A percentile compares a stretch with the other conserved stretches of the same genome.
These are phyloP conservation scores for Mycteria americana DNA, from an alignment of 2,797 vertebrate species.

Conservation along the genomic window DNA sequence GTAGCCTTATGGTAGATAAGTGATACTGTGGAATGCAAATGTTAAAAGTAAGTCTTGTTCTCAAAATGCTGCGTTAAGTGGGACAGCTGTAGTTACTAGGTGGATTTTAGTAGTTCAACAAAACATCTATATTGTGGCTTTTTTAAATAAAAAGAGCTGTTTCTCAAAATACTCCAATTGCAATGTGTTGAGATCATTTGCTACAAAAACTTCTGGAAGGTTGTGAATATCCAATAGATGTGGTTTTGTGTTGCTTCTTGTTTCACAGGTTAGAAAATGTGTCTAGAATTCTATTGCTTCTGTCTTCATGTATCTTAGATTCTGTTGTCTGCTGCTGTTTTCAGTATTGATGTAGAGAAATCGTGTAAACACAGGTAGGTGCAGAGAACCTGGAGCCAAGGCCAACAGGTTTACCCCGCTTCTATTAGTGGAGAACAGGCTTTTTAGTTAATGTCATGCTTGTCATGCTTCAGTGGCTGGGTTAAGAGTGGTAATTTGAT, in stretches of 20 bases:
- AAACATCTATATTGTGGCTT: neutral
- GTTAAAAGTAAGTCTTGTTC: neutral
- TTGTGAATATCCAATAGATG: neutral
- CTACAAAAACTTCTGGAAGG: neutral
- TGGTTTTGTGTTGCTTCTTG: neutral
- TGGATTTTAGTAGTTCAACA: neutral
- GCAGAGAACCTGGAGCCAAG: neutral
- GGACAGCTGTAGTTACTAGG: neutral
- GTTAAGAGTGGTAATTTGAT: neutral
- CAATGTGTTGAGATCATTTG: neutral
- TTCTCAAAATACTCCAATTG: neutral
- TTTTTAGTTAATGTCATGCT: neutral
- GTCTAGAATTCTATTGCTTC: neutral
- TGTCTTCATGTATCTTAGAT: neutral
- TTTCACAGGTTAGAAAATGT: neutral
- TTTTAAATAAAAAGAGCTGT: neutral
- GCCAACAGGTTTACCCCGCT: neutral
- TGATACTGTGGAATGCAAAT: accelerated
- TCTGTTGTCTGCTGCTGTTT: neutral
- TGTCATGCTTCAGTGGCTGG: neutral
- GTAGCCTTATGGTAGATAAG: too few species aligned
- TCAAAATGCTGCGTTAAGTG: neutral
- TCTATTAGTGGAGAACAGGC: neutral
- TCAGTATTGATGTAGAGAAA: neutral
- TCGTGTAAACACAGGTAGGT: accelerated